phyloP scores from a whole-genome alignment of 1,140 invertebrate species.

The Bombus polaris region DNA sequence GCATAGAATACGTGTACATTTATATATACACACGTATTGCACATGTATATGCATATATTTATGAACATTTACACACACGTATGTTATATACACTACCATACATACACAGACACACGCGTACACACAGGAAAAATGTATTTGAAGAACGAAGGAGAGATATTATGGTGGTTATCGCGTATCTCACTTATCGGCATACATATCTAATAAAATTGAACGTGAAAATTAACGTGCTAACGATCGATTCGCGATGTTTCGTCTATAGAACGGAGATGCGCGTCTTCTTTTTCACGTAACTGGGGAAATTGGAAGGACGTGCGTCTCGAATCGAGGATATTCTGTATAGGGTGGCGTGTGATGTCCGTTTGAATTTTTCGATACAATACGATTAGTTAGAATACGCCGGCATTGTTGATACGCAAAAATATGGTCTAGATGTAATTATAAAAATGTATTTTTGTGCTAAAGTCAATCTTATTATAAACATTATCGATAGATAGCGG shows the following conservation, averaged over 20 bases:
- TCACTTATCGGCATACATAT: conserved; percentile 34
- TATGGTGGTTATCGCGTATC: conserved; percentile 58
- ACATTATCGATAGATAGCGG: conserved; percentile 29
- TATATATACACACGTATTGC: neutral
- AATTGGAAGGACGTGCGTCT: neutral
- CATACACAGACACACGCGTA: neutral
- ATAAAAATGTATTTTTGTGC: conserved; percentile 73
- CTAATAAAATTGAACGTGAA: conserved; percentile 15
- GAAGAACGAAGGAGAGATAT: conserved; percentile 24
- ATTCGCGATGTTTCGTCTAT: conserved; percentile 10
- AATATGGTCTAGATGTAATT: conserved; percentile 59
- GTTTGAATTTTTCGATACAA: conserved; percentile 16
- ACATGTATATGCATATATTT: neutral
- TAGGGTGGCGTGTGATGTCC: neutral
- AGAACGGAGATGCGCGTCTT: neutral
- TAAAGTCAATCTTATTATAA: conserved; percentile 65
- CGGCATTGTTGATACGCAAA: conserved; percentile 18
- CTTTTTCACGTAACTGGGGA: neutral
- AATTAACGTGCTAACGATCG: neutral
- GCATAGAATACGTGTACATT: conserved; percentile 40
- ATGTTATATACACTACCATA: neutral
- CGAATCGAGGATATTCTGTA: neutral
- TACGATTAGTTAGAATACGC: neutral
- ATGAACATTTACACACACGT: neutral
- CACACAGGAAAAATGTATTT: neutral